Conservation (phyloP, 2,797 vertebrate species). For the Sebastes cheni region DNA sequence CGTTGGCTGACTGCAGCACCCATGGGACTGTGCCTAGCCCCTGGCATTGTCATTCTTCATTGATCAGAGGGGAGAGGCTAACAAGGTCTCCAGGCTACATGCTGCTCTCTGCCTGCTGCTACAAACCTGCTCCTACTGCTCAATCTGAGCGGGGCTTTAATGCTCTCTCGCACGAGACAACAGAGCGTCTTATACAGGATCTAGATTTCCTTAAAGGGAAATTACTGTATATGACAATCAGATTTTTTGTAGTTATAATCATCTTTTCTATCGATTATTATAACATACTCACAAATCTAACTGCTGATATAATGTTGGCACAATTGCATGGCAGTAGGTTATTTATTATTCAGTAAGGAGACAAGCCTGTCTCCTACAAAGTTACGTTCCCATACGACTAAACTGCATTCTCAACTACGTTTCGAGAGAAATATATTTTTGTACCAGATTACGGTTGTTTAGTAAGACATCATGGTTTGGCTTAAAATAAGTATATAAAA, state of each 20-base stretch:
- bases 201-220: slow-evolving; percentile 13
- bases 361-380: background rate
- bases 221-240: background rate
- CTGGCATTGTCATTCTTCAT: slow-evolving; percentile 74
- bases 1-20: slow-evolving; percentile 47
- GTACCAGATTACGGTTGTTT: background rate
- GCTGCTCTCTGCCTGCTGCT: slow-evolving; percentile 57
- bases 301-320: background rate
- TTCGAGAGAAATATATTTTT: background rate
- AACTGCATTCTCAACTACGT: background rate
- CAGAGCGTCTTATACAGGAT: background rate
- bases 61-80: slow-evolving; percentile 77
- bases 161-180: background rate
- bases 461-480: no score
- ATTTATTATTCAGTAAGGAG: background rate
- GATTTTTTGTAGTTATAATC: background rate
- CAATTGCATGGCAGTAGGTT: background rate
- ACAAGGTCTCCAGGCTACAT: slow-evolving; percentile 73
- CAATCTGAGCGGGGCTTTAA: slow-evolving; percentile 22
- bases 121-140: slow-evolving; percentile 53
- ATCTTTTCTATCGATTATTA: background rate
- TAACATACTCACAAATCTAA: background rate
- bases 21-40: slow-evolving; percentile 62
- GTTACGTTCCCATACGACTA: rapidly evolving
- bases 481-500: background rate